A percentile compares a stretch with the other conserved stretches of the same genome.
Evolutionary conservation across 2,797 vertebrate species (phyloP).

Genomic region (Cuculus canorus): DNA sequence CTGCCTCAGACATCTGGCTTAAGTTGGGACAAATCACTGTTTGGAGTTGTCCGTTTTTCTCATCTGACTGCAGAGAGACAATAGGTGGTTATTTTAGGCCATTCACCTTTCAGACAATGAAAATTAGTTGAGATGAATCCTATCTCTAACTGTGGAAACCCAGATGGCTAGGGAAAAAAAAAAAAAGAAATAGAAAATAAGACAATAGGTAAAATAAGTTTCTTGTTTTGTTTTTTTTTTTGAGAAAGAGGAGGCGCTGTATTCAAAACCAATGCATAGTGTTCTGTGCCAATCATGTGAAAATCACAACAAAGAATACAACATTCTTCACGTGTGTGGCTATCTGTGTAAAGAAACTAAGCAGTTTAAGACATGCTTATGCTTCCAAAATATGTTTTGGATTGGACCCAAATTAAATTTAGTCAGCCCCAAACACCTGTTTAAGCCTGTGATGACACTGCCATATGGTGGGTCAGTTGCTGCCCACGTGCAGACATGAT

Average conservation of each 20-base stretch:
- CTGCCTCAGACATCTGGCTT: conserved; percentile 53
- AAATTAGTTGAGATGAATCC: conserved; percentile 69
- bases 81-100: conserved; percentile 61
- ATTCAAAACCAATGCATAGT: background rate
- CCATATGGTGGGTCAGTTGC: conserved; percentile 51
- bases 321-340: background rate
- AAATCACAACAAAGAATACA: background rate
- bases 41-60: conserved; percentile 53
- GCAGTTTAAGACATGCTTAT: conserved; percentile 2
- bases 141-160: conserved; percentile 58
- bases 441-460: conserved; percentile 30
- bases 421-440: conserved; percentile 28
- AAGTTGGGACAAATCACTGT: conserved; percentile 59
- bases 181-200: background rate
- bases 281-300: background rate
- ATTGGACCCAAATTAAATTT: conserved; percentile 44
- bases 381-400: conserved; percentile 34
- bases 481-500: background rate
- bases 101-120: conserved; percentile 63
- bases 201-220: background rate
- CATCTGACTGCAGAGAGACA: conserved; percentile 38
- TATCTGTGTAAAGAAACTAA: background rate
- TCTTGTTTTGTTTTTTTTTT: background rate
- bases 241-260: background rate
- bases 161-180: conserved; percentile 12